These are phyloP conservation scores for Chionodraco myersi DNA, from an alignment of 2,113 vertebrate genomes.

Conservation along the genomic window DNA sequence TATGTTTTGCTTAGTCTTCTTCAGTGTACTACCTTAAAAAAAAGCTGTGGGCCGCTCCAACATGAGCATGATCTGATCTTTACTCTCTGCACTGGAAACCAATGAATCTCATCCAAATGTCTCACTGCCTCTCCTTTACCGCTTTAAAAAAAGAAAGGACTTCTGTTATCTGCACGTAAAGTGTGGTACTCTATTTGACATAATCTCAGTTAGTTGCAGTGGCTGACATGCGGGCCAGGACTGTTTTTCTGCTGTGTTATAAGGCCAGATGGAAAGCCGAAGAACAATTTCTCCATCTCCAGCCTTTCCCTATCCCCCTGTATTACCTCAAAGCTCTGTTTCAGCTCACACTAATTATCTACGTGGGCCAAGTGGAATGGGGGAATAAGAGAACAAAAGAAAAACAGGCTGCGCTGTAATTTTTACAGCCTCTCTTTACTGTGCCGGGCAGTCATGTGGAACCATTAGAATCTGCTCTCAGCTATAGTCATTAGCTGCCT, in stretches of 20 bases:
- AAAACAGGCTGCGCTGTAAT: slow-evolving; percentile 58
- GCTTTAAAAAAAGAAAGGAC: slow-evolving; percentile 1
- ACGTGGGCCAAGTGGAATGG: slow-evolving; percentile 35
- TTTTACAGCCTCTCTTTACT: slow-evolving; percentile 65
- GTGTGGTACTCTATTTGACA: slow-evolving; percentile 63
- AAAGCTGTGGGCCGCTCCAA: slow-evolving; percentile 23
- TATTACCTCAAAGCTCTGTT: slow-evolving; percentile 73
- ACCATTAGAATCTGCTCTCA: slow-evolving; percentile 77
- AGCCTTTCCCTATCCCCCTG: slow-evolving; percentile 40
- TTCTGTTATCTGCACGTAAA: slow-evolving; percentile 46
- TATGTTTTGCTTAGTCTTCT: neutral
- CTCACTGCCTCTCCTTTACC: slow-evolving; percentile 32
- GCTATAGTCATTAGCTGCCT: slow-evolving; percentile 67
- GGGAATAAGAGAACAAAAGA: slow-evolving; percentile 3
- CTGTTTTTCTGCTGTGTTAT: slow-evolving; percentile 37
- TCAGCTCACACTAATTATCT: slow-evolving; percentile 76
- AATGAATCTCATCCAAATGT: slow-evolving; percentile 65
- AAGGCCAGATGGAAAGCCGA: slow-evolving; percentile 62
- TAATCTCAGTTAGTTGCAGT: slow-evolving; percentile 74
- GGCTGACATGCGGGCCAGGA: slow-evolving; percentile 55
- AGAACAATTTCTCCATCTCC: slow-evolving; percentile 56
- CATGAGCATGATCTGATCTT: slow-evolving; percentile 30
- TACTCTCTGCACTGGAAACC: slow-evolving; percentile 45
- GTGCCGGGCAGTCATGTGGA: slow-evolving; percentile 66
- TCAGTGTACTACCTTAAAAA: slow-evolving; percentile 7